phyloP scores from a whole-genome alignment of 64 coral and sea anemone species.

The Catalaphyllia jardinei region DNA sequence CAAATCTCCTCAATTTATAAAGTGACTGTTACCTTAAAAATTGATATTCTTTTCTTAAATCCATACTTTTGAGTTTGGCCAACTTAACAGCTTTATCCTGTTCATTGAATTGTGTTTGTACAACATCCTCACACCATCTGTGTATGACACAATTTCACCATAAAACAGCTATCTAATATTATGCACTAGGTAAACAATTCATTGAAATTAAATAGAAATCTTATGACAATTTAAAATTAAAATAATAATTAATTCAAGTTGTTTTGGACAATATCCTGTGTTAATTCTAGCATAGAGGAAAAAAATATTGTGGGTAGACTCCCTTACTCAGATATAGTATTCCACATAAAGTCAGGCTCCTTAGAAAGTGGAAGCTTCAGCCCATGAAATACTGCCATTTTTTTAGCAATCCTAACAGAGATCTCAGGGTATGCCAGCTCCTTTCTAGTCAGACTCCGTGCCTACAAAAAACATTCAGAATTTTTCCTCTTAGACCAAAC shows the following conservation, averaged over 20 bases:
- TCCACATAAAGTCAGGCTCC: conserved; percentile 77
- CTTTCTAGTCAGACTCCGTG: conserved; percentile 30
- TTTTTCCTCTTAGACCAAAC: too few species aligned
- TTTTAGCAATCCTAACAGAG: conserved; percentile 70
- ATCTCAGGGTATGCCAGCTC: conserved; percentile 58
- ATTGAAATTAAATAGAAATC: too few species aligned
- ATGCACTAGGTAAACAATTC: too few species aligned
- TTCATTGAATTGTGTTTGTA: conserved; percentile 61
- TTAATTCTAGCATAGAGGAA: not conserved
- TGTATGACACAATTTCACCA: not conserved
- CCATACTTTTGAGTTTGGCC: conserved; percentile 43
- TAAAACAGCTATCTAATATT: too few species aligned
- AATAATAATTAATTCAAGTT: too few species aligned
- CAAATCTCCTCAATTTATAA: not conserved
- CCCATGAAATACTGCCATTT: conserved; percentile 66
- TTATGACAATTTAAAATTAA: too few species aligned
- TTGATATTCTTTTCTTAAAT: conserved; percentile 55
- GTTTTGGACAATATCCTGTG: too few species aligned
- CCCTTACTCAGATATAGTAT: conserved; percentile 64
- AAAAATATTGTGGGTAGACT: not conserved
- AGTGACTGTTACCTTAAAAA: conserved; percentile 50
- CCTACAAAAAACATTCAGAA: conserved; percentile 30
- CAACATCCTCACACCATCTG: conserved; percentile 64
- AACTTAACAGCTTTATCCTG: conserved; percentile 59
- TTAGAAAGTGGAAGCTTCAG: conserved; percentile 71